Evolutionary conservation across 2,888 invertebrate genomes (phyloP).

Genomic region (Apodemia mormo): DNA sequence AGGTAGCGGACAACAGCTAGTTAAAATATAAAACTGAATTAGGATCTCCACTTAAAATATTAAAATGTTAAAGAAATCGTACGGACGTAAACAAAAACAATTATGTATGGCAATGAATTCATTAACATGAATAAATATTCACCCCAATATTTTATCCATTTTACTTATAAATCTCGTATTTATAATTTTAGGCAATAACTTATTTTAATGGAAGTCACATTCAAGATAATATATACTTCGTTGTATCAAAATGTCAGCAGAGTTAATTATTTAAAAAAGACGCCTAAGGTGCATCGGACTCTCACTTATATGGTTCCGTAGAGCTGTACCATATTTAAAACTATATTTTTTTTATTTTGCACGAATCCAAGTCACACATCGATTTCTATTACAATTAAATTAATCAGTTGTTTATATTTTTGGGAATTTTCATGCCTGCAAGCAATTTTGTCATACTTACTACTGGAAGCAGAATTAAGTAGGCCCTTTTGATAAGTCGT

Average conservation of each 20-base stretch:
- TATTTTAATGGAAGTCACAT: neutral
- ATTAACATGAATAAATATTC: constrained; percentile 8
- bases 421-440: too few species aligned
- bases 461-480: too few species aligned
- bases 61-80: neutral
- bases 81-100: neutral
- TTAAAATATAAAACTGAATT: too few species aligned
- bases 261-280: neutral
- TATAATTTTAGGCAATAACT: neutral
- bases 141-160: constrained; percentile 11
- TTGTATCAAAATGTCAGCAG: constrained; percentile 11
- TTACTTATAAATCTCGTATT: constrained; percentile 1
- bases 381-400: too few species aligned
- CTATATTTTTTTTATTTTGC: too few species aligned
- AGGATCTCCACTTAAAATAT: too few species aligned
- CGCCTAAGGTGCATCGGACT: neutral
- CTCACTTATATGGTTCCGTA: neutral
- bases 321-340: neutral
- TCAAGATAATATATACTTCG: neutral
- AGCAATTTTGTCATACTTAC: too few species aligned
- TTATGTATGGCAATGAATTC: neutral
- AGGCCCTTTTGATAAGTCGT: too few species aligned
- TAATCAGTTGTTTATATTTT: too few species aligned
- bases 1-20: too few species aligned
- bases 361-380: too few species aligned